Conservation (phyloP, 1,140 invertebrate genomes). For the Teleogryllus occipitalis region DNA sequence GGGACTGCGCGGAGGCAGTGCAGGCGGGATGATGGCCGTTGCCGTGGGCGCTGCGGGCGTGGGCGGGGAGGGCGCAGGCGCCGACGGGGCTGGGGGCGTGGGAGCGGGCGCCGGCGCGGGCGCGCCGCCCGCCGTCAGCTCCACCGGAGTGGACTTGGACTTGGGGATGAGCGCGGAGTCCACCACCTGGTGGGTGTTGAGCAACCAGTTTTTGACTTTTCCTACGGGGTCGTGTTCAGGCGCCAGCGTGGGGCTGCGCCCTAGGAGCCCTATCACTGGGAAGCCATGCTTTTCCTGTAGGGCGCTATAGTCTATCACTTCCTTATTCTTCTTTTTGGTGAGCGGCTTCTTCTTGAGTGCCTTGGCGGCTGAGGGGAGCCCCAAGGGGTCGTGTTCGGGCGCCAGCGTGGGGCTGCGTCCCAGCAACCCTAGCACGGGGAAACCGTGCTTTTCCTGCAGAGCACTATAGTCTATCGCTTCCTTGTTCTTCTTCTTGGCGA, state of each 20-base stretch:
- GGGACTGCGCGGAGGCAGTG: conserved; percentile 27
- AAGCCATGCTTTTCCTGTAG: conserved; percentile 36
- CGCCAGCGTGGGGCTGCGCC: conserved; percentile 19
- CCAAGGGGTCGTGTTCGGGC: conserved; percentile 50
- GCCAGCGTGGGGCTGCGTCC: neutral
- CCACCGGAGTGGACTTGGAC: conserved; percentile 23
- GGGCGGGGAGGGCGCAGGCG: conserved; percentile 28
- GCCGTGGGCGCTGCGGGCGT: neutral
- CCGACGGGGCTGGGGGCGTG: neutral
- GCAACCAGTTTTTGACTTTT: conserved; percentile 75
- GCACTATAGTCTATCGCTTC: conserved; percentile 72
- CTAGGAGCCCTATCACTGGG: neutral
- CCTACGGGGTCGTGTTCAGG: conserved; percentile 55
- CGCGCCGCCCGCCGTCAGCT: conserved; percentile 34
- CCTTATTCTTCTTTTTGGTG: conserved; percentile 49
- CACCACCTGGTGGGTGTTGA: conserved; percentile 52
- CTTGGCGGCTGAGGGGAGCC: neutral
- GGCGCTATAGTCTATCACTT: conserved; percentile 69
- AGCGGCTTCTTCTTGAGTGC: conserved; percentile 8
- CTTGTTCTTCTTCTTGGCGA: conserved; percentile 48
- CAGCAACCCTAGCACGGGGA: neutral
- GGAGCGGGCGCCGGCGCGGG: neutral
- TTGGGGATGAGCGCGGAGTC: conserved; percentile 18
- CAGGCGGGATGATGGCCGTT: conserved; percentile 28
- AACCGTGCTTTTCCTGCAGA: conserved; percentile 35